Percentiles rank a stretch among this genome's conserved stretches.
These are phyloP conservation scores for Arizona elegans DNA, from an alignment of 2,113 vertebrate species.

Conservation along the genomic window DNA sequence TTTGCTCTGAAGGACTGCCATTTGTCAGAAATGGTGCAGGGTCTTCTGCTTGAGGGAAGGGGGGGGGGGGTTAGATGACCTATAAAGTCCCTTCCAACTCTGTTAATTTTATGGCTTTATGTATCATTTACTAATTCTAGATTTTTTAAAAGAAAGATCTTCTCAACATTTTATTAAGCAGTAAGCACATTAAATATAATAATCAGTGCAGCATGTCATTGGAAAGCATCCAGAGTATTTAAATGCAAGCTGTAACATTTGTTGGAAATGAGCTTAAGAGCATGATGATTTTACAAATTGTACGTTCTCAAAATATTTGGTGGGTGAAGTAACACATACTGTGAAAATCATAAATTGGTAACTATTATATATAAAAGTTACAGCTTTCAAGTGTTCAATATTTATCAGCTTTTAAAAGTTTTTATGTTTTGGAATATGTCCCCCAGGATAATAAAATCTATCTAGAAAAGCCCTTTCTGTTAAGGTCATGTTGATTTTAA, in stretches of 20 bases:
- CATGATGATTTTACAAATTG: neutral
- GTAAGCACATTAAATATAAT: neutral
- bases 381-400: neutral
- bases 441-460: neutral
- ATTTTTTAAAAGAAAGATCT: neutral
- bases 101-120: neutral
- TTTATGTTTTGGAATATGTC: neutral
- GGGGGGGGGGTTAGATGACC: no score
- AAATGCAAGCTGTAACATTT: neutral
- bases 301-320: neutral
- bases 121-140: neutral
- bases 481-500: neutral
- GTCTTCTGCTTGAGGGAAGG: no score
- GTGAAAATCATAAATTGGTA: neutral
- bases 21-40: no score
- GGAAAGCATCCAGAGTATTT: neutral
- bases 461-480: neutral
- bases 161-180: neutral
- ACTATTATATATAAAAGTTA: neutral
- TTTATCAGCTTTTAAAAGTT: neutral
- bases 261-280: neutral
- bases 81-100: no score
- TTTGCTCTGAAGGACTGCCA: neutral
- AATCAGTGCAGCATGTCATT: neutral
- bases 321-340: neutral